Evolutionary conservation across 2,113 vertebrate genomes (phyloP), one percentile per base, ranked within the genome.

Genomic region (Eulacestoma nigropectus): DNA sequence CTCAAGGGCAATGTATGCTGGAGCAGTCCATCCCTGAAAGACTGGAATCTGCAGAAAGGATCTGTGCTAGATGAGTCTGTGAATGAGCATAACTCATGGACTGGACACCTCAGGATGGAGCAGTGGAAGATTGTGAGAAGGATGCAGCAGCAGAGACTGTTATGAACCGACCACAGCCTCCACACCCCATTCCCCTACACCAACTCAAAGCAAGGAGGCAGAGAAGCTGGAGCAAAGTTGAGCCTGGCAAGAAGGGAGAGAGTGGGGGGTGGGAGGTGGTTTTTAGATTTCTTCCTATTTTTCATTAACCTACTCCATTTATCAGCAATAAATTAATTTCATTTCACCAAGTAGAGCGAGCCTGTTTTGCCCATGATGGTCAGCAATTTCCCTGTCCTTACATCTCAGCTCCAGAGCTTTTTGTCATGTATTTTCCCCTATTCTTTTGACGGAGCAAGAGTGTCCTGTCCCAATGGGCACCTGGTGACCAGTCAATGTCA

Each of bases 1-100:
- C 29, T n/a, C 6, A 3, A 19, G 16, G 11, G 16, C 1, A 1
- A 30, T 10, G 15, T 41, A 37, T 0, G 1, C 20, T 53, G 13
- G 13, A 47, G 14, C 16, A 62, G 5, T 23, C 42, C 10, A 3
- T 22, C 11, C 22, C 47, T 73, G 33, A 42, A 85, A 74, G 46
- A 44, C 32, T 59, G 44, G 17, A 84, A 29, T 39, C 39, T 18
- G 5, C 22, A 35, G 23, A 44, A 67, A 41, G 7, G n/a, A 60
- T 62, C 21, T 30, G 7, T 13, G n/a, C 17, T 27, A 18, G 26
- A 47, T 1, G 3, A 68, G 17, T 68, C 11, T 67, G 35, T 30
- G n/a, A 57, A 39, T n/a, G 32, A 72, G 32, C 23, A 46, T 6
- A 63, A 25, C 21, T 4, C 22, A 30, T 3, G 11, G 37, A 9